Conservation (phyloP, 2,113 vertebrate species). For the Hemiprocne comata region DNA sequence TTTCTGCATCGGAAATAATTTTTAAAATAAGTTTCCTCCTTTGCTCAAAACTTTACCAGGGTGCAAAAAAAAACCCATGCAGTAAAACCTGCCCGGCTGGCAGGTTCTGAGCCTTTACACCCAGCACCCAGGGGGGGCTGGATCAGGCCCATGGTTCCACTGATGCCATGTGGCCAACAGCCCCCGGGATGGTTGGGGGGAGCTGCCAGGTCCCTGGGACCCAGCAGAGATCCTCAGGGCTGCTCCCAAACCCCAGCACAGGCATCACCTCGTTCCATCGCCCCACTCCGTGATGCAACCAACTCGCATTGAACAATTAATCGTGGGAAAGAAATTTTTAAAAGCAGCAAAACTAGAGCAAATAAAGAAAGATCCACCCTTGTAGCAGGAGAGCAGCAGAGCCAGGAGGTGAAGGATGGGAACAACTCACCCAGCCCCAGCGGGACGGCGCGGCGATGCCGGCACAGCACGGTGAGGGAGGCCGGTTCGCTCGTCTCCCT, state of each 20-base stretch:
- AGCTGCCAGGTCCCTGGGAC: not conserved
- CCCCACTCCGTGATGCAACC: rapidly evolving
- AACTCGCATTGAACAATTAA: rapidly evolving
- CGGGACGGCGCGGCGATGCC: not conserved
- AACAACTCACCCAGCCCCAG: not conserved
- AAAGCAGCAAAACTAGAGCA: not conserved
- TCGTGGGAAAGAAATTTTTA: not conserved
- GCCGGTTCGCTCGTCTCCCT: not conserved
- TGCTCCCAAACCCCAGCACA: not conserved
- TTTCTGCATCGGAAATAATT: not conserved
- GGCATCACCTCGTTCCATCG: rapidly evolving
- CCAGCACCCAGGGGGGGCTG: rapidly evolving
- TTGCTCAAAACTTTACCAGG: rapidly evolving
- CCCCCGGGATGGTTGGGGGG: rapidly evolving
- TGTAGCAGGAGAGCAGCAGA: not conserved
- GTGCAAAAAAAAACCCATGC: not conserved
- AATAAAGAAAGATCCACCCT: not conserved
- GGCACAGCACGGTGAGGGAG: not conserved
- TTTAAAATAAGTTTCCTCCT: not conserved
- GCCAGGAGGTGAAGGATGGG: not conserved
- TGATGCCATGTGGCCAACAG: rapidly evolving
- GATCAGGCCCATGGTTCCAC: not conserved
- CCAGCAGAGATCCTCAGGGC: not conserved
- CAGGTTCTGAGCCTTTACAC: not conserved
- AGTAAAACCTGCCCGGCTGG: rapidly evolving